Conservation (phyloP, 2,113 vertebrate species). For the Collichthys lucidus region DNA sequence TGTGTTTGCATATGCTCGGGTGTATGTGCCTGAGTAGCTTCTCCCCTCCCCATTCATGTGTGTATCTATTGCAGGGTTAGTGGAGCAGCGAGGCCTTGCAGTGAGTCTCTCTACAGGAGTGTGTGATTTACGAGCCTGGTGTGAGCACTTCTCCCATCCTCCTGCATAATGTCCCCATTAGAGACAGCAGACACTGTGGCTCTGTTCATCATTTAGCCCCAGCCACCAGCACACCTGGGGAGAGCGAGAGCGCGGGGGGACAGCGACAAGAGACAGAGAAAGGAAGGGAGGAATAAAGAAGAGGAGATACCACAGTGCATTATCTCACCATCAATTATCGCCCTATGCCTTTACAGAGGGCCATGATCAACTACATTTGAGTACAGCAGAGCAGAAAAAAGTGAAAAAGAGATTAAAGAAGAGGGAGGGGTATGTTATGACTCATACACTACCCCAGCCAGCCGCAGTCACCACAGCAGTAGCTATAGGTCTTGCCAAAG, state of each 20-base stretch:
- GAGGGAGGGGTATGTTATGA: constrained; percentile 11
- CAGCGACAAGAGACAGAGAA: constrained; percentile 26
- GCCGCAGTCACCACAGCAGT: constrained; percentile 11
- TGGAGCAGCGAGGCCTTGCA: constrained; percentile 66
- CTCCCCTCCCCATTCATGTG: constrained; percentile 19
- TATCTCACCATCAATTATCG: constrained; percentile 62
- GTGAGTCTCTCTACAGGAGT: constrained; percentile 67
- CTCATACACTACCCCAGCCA: constrained; percentile 1
- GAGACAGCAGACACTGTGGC: constrained; percentile 73
- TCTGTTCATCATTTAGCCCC: constrained; percentile 77
- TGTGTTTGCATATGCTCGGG: constrained; percentile 41
- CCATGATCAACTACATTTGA: constrained; percentile 26
- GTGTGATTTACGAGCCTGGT: constrained; percentile 75
- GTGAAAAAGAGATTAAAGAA: neutral
- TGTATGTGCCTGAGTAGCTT: neutral
- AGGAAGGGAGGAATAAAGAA: constrained; percentile 1
- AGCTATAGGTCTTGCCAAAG: constrained; percentile 12
- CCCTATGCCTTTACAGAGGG: constrained; percentile 35
- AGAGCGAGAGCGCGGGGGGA: neutral
- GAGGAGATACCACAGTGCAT: constrained; percentile 41
- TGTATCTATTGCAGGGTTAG: constrained; percentile 63
- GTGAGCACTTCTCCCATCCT: constrained; percentile 70
- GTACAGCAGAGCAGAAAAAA: constrained; percentile 26
- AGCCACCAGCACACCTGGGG: constrained; percentile 67
- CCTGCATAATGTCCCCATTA: constrained; percentile 82